These are phyloP conservation scores for Empis livida DNA, from an alignment of 2,888 invertebrate genomes.

Conservation along the genomic window DNA sequence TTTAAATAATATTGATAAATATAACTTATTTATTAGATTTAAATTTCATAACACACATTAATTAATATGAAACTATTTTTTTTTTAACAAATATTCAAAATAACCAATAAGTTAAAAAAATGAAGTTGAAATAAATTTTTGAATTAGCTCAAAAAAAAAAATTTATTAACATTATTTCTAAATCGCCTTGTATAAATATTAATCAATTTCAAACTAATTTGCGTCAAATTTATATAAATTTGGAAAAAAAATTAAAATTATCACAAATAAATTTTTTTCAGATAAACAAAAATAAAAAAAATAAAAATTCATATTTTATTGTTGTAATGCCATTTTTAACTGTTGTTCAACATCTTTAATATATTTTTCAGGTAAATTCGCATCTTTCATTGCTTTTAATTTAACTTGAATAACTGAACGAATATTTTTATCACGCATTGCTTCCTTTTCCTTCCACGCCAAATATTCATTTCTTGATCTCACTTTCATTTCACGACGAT, in stretches of 20 bases:
- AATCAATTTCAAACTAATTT: too few relatives aligned
- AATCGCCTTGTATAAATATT: too few relatives aligned
- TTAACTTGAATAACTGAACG: slow-evolving; percentile 29
- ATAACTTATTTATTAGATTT: not conserved
- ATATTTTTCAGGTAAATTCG: slow-evolving; percentile 33
- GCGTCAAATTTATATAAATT: too few relatives aligned
- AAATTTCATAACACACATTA: too few relatives aligned
- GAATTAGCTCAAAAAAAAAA: not conserved
- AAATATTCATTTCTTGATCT: slow-evolving; percentile 25
- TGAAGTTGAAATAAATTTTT: not conserved
- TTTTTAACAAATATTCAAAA: too few relatives aligned
- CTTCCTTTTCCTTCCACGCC: slow-evolving; percentile 28
- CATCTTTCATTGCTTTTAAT: slow-evolving; percentile 30
- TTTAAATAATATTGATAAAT: too few relatives aligned
- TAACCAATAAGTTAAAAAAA: too few relatives aligned
- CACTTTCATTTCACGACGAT: slow-evolving; percentile 23
- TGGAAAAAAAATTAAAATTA: not conserved
- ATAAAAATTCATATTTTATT: not conserved
- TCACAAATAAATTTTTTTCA: not conserved
- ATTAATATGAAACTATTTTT: not conserved
- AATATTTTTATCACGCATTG: slow-evolving; percentile 28
- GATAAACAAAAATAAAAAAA: not conserved
- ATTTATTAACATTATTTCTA: too few relatives aligned
- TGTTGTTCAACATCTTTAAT: slow-evolving; percentile 31
- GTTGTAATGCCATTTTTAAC: slow-evolving; percentile 9